These are phyloP conservation scores for Nycticryphes semicollaris DNA, from an alignment of 2,113 vertebrate genomes.

Conservation along the genomic window DNA sequence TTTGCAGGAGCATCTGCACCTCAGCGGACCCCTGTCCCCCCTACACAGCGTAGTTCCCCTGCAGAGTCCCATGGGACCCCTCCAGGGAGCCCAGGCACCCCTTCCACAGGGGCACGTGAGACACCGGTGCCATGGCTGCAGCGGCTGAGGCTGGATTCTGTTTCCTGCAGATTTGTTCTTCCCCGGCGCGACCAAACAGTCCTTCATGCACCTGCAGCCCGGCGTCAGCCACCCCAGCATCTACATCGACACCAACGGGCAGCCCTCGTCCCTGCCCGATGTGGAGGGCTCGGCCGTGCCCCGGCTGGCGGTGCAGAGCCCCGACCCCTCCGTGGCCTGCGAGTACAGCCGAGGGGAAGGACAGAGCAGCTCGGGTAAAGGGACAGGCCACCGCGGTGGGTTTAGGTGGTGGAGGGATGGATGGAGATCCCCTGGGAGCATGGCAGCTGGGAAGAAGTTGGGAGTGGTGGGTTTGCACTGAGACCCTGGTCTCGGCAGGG, in stretches of 20 bases:
- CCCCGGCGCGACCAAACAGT: neutral
- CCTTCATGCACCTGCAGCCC: constrained; percentile 51
- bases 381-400: neutral
- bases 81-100: neutral
- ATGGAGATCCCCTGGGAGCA: neutral
- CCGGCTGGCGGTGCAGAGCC: neutral
- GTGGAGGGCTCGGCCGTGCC: constrained; percentile 12
- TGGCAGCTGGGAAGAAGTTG: too few species aligned
- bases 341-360: constrained; percentile 48
- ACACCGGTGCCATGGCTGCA: fast-evolving
- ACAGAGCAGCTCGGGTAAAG: constrained; percentile 49
- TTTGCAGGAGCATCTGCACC: fast-evolving
- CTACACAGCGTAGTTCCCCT: fast-evolving
- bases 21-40: fast-evolving
- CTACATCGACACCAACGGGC: constrained; percentile 70
- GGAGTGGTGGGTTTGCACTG: neutral
- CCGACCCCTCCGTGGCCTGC: constrained; percentile 21
- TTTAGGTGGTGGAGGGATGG: fast-evolving
- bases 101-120: fast-evolving
- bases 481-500: neutral
- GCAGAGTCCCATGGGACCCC: neutral
- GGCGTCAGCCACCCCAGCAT: constrained; percentile 57
- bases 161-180: constrained; percentile 10
- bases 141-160: neutral
- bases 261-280: constrained; percentile 9